Percentiles rank a stretch among this genome's conserved stretches.
These are phyloP conservation scores for Drosophila arizonae DNA, from an alignment of 1,140 invertebrate genomes.

Conservation along the genomic window DNA sequence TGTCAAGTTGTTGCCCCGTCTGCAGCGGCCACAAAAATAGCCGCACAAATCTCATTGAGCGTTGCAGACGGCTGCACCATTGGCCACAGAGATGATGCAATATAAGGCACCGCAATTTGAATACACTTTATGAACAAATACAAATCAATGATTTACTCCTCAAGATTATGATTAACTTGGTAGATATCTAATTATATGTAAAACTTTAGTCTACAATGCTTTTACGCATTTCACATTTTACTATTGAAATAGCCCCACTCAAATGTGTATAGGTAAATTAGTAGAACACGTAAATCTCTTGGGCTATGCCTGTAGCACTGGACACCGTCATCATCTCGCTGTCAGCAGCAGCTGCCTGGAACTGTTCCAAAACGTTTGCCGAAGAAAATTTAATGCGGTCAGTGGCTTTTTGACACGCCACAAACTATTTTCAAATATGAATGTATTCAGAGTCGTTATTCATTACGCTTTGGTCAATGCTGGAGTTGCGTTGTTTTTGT, in stretches of 20 bases:
- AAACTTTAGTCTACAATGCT: no score
- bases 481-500: conserved; percentile 57
- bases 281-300: conserved; percentile 48
- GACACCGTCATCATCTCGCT: conserved; percentile 40
- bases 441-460: conserved; percentile 48
- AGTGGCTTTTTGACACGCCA: conserved; percentile 71
- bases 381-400: conserved; percentile 71
- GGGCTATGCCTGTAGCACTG: conserved; percentile 11
- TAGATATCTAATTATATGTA: no score
- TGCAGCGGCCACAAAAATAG: conserved; percentile 71
- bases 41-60: conserved; percentile 70
- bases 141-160: no score
- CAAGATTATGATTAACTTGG: background rate
- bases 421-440: conserved; percentile 71
- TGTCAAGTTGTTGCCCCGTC: conserved; percentile 52
- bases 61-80: conserved; percentile 60
- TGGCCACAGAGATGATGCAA: conserved; percentile 24
- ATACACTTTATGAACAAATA: background rate
- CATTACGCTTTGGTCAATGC: conserved; percentile 69
- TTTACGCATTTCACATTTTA: no score
- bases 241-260: background rate
- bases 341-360: conserved; percentile 52
- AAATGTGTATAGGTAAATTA: conserved; percentile 22
- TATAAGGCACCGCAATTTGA: background rate
- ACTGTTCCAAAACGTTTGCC: conserved; percentile 62